phyloP scores from a whole-genome alignment of 2,888 invertebrate genomes.

The Melikaiella ostensackeni region DNA sequence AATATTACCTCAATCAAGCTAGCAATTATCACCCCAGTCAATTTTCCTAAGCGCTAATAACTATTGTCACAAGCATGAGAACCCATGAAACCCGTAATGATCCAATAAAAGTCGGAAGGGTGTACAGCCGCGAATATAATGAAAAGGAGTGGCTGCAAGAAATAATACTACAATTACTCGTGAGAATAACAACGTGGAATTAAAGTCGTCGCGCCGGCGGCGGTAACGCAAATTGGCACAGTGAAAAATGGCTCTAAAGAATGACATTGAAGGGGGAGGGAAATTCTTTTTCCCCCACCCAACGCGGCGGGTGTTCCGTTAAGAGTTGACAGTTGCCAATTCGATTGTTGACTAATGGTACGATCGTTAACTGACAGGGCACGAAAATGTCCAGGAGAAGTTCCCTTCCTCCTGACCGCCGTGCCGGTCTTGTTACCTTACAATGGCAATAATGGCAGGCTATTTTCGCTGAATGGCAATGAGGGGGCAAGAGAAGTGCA shows the following conservation, averaged over 20 bases:
- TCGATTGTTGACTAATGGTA: conserved; percentile 62
- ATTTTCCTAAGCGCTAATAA: conserved; percentile 1
- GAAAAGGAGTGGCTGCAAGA: conserved; percentile 30
- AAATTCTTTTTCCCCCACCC: background rate
- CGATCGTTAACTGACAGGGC: conserved; percentile 64
- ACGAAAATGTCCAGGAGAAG: conserved; percentile 49
- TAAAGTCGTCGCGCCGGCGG: conserved; percentile 50
- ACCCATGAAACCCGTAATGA: conserved; percentile 8
- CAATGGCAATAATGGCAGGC: conserved; percentile 68
- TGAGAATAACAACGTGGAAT: conserved; percentile 50
- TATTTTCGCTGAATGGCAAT: conserved; percentile 63
- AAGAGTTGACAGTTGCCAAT: conserved; percentile 42
- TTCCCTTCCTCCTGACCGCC: conserved; percentile 48
- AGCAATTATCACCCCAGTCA: conserved; percentile 1
- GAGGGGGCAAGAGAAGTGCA: conserved; percentile 51
- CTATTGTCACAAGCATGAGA: conserved; percentile 13
- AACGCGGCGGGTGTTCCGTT: conserved; percentile 4
- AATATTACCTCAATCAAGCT: background rate
- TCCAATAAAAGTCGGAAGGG: conserved; percentile 24
- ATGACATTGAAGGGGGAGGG: background rate
- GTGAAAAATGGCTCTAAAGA: conserved; percentile 24
- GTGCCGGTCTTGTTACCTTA: conserved; percentile 60
- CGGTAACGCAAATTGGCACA: conserved; percentile 43
- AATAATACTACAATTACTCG: conserved; percentile 55
- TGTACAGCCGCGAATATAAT: conserved; percentile 12